Conservation (phyloP, 2,113 vertebrate genomes). For the Pachypanchax playfairii region DNA sequence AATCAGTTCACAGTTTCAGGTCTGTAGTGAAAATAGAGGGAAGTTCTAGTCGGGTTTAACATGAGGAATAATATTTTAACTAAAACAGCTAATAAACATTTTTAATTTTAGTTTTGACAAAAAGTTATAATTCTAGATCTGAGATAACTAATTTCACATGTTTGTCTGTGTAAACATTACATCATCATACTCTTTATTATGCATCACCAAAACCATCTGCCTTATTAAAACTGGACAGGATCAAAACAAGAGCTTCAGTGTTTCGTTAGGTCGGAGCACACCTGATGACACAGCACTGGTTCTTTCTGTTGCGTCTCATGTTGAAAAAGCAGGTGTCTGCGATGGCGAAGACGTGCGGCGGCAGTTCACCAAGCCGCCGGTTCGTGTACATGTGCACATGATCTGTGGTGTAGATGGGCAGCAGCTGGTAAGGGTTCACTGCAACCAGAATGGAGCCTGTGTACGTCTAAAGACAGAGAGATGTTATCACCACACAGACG, state of each 20-base stretch:
- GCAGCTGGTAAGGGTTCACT: constrained; percentile 93
- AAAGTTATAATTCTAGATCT: no score
- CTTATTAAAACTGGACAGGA: not conserved
- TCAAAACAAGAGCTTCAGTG: not conserved
- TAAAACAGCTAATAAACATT: no score
- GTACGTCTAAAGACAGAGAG: constrained; percentile 84
- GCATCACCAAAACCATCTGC: not conserved
- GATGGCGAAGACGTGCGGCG: constrained; percentile 93
- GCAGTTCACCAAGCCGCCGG: constrained; percentile 87
- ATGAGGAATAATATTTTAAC: no score
- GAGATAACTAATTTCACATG: no score
- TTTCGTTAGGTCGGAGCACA: constrained; percentile 42
- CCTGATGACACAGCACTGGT: constrained; percentile 98
- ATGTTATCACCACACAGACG: constrained; percentile 24
- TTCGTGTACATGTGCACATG: constrained; percentile 88
- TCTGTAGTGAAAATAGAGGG: no score
- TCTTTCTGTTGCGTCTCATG: constrained; percentile 86
- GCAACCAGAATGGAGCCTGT: constrained; percentile 96
- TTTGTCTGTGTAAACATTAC: no score
- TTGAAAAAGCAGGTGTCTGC: constrained; percentile 96
- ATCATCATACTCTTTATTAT: no score
- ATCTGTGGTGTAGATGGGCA: constrained; percentile 91
- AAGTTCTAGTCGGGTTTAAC: no score
- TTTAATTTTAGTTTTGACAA: no score
- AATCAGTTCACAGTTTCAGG: no score